Evolutionary conservation across 1,140 invertebrate species (phyloP).

Genomic region (Hormaphis cornu): DNA sequence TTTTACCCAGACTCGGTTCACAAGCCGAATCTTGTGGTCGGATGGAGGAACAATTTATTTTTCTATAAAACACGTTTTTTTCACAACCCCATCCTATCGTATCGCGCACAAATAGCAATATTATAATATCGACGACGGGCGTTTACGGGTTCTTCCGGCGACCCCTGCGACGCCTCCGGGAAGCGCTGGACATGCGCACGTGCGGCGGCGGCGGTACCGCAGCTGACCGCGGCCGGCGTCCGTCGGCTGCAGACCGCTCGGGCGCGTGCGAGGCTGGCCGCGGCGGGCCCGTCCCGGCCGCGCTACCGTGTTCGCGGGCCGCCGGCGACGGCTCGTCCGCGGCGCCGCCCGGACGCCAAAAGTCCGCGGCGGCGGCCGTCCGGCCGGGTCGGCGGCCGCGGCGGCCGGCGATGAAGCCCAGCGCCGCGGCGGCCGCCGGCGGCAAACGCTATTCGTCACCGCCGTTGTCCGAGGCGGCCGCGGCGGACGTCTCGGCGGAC

Average conservation of each 20-base stretch:
- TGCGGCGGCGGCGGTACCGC: not conserved
- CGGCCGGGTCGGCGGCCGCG: not conserved
- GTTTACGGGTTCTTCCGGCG: not conserved
- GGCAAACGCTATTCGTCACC: not conserved
- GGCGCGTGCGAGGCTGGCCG: no score
- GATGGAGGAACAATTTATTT: no score
- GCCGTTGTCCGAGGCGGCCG: not conserved
- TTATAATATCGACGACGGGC: not conserved
- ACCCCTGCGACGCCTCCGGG: not conserved
- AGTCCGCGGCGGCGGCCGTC: not conserved
- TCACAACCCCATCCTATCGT: no score
- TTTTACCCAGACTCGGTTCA: no score
- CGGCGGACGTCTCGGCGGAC: not conserved
- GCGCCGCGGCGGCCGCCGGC: not conserved
- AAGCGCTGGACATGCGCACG: slow-evolving; percentile 2
- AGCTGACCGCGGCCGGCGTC: not conserved
- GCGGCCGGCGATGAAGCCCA: not conserved
- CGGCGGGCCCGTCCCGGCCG: not conserved
- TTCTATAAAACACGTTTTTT: no score
- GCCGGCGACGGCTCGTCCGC: not conserved
- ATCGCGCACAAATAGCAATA: no score
- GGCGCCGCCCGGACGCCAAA: not conserved
- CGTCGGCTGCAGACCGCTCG: not conserved
- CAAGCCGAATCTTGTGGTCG: no score
- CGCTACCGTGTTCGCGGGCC: not conserved